Conservation (phyloP, 2,888 invertebrate species). For the Boloria selene region DNA sequence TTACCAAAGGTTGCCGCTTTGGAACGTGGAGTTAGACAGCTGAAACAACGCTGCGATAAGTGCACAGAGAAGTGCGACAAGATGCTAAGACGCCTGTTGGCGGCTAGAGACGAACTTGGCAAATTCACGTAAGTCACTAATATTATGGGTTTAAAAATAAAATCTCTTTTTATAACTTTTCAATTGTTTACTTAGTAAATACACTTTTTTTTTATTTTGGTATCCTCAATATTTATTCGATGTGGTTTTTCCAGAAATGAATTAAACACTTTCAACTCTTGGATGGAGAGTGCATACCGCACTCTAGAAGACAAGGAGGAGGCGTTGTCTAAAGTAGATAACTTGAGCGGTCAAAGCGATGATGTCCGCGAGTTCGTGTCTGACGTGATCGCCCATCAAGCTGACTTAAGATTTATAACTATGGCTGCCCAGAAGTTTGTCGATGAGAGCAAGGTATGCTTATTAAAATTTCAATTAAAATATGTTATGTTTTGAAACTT, state of each 20-base stretch:
- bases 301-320: slow-evolving; percentile 93
- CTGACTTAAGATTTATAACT: slow-evolving; percentile 96
- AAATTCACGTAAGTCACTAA: slow-evolving; percentile 85
- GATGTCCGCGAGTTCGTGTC: slow-evolving; percentile 94
- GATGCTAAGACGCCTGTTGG: slow-evolving; percentile 87
- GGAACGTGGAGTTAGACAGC: slow-evolving; percentile 92
- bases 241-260: slow-evolving; percentile 82
- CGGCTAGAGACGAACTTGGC: slow-evolving; percentile 93
- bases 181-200: too few species aligned
- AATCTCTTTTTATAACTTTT: too few species aligned
- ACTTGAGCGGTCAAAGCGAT: slow-evolving; percentile 87
- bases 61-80: slow-evolving; percentile 91
- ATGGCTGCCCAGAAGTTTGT: slow-evolving; percentile 98
- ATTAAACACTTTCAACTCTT: slow-evolving; percentile 89
- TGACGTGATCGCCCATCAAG: slow-evolving; percentile 97
- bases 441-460: slow-evolving; percentile 92
- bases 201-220: too few species aligned
- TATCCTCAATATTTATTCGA: neutral
- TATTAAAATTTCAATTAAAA: neutral
- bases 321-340: slow-evolving; percentile 88
- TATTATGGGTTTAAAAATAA: too few species aligned
- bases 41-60: slow-evolving; percentile 92
- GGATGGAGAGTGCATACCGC: slow-evolving; percentile 92
- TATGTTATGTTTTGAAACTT: neutral
- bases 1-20: slow-evolving; percentile 85